Base-by-base conservation (phyloP, 2,888 invertebrate species). In the Parascotia fuliginaria region DNA sequence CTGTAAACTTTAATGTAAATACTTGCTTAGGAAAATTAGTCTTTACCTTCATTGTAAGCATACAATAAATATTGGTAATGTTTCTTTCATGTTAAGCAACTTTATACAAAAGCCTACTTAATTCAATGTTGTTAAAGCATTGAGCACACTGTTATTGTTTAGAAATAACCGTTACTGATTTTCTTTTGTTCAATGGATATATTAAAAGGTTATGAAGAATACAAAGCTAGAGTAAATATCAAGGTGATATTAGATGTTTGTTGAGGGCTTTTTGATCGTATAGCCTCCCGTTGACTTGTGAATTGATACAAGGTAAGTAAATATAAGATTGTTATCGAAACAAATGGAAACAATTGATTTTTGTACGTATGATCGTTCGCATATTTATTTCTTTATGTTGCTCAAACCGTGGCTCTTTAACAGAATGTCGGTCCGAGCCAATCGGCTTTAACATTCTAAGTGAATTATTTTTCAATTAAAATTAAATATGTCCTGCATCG, bases 271-370 rank as follows among this genome's bases (percentile, higher is more conserved):
- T 58, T 57, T 53, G 50, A 46, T 53, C 42, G 31, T 38, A 34
- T 57, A 36, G 56, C 38, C 48, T 47, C 22, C 37, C 9, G 32
- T 51, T 65, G 60, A 71, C 49, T 46, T 46, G 48, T n/a, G 65
- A 64, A 68, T 70, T 61, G 66, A 70, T 71, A 66, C 60, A 48
- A 57, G 43, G 38, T 44, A 48, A 68, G 76, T 66, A 67, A 74
- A 79, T 64, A 66, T 52, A 62, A 69, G 80, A 85, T 81, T 75
- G 67, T 78, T 82, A 84, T 84, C 68, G 75, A 75, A 81, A 83
- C 82, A 70, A 70, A 74, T 72, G 75, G 73, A 81, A 85, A 83
- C 83, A 80, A 85, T 85, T 77, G 65, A n/a, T n/a, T n/a, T n/a
- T n/a, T n/a, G n/a, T n/a, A n/a, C n/a, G n/a, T n/a, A n/a, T n/a